Conservation (phyloP, 2,113 vertebrate species). For the Delphinapterus leucas region DNA sequence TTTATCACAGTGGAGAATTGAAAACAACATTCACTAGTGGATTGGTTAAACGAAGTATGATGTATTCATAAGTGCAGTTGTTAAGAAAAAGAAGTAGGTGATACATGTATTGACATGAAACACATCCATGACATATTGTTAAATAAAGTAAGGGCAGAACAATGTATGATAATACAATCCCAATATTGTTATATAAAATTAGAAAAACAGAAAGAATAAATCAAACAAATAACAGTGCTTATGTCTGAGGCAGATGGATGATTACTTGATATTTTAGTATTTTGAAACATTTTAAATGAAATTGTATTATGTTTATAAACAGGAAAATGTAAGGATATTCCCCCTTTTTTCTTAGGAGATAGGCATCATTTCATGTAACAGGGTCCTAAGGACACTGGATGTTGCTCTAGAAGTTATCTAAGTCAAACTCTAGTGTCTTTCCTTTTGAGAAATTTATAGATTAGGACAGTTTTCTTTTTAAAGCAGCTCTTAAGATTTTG, state of each 20-base stretch:
- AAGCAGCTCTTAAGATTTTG: slow-evolving; percentile 5
- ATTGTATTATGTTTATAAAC: not conserved
- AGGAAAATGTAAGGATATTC: not conserved
- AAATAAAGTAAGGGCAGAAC: not conserved
- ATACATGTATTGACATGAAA: not conserved
- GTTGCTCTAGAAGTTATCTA: not conserved
- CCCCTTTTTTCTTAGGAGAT: not conserved
- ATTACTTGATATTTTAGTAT: slow-evolving; percentile 27
- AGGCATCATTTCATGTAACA: not conserved
- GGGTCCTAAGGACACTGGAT: not conserved
- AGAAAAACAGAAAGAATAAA: slow-evolving; percentile 1
- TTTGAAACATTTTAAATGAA: not conserved
- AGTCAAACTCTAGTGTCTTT: not conserved
- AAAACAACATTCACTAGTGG: not conserved
- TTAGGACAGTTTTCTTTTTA: slow-evolving; percentile 37
- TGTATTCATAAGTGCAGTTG: not conserved
- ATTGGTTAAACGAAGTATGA: not conserved
- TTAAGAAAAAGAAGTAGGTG: not conserved
- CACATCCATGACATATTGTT: not conserved
- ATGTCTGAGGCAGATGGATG: not conserved
- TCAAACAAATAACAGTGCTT: not conserved
- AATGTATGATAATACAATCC: not conserved
- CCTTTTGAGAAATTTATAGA: slow-evolving; percentile 24
- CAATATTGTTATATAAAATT: not conserved
- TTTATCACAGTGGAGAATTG: not conserved